These are phyloP conservation scores for Cyanoderma ruficeps DNA, from an alignment of 2,113 vertebrate genomes.

Conservation along the genomic window DNA sequence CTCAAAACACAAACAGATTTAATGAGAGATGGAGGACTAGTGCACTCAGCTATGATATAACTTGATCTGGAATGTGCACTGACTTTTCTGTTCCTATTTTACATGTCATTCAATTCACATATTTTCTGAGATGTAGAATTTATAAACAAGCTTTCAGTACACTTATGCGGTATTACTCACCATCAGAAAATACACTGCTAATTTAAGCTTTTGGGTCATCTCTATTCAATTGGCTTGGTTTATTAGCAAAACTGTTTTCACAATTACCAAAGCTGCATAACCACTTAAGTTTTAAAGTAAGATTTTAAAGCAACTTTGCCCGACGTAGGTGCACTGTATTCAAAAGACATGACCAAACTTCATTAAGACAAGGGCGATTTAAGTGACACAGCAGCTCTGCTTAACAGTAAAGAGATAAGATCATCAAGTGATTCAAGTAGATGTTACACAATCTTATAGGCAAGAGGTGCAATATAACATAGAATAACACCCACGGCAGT, in stretches of 20 bases:
- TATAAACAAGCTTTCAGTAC: neutral
- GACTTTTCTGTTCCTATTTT: neutral
- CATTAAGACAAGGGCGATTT: neutral
- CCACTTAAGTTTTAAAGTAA: neutral
- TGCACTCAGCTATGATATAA: neutral
- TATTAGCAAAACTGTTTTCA: neutral
- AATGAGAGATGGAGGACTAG: neutral
- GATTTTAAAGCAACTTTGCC: neutral
- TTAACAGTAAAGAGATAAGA: neutral
- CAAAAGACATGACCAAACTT: neutral
- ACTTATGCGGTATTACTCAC: neutral
- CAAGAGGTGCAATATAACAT: neutral
- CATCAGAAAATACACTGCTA: neutral
- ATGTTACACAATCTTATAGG: neutral
- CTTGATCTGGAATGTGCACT: neutral
- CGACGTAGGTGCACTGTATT: rapidly evolving
- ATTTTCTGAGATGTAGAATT: neutral
- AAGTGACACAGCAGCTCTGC: neutral
- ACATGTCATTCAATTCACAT: neutral
- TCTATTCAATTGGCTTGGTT: neutral
- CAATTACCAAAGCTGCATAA: neutral
- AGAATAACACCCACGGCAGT: neutral
- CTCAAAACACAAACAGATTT: neutral
- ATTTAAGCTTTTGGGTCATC: neutral
- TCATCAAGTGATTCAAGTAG: neutral